These are phyloP conservation scores for Sitobion miscanthi DNA, from an alignment of 1,140 invertebrate genomes.

Conservation along the genomic window DNA sequence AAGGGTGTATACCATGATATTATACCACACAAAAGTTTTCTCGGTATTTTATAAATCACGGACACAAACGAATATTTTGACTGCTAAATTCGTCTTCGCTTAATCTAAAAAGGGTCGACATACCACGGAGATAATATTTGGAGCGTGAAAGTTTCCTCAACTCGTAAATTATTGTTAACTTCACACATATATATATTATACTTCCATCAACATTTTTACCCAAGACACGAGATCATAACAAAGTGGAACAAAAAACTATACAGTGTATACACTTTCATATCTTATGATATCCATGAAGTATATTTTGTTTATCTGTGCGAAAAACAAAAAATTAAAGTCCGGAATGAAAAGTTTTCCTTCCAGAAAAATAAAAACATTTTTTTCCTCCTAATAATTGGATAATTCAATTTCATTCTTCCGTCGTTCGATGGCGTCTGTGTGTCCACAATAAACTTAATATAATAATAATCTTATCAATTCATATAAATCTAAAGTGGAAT, in stretches of 20 bases:
- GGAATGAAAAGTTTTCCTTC: constrained; percentile 10
- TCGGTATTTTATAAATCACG: constrained; percentile 28
- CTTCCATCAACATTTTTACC: constrained; percentile 25
- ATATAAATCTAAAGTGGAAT: neutral
- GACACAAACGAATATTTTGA: constrained; percentile 29
- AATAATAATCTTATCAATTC: neutral
- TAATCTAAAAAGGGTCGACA: constrained; percentile 25
- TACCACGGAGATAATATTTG: neutral
- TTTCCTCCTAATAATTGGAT: neutral
- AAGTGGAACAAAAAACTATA: neutral
- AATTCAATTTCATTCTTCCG: neutral
- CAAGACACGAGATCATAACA: neutral
- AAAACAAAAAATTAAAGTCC: neutral
- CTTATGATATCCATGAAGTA: neutral
- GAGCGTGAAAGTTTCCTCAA: neutral
- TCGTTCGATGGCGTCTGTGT: neutral
- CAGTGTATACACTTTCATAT: constrained; percentile 7
- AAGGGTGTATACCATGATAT: neutral
- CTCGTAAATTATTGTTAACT: constrained; percentile 45
- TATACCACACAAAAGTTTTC: constrained; percentile 16
- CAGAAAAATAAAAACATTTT: neutral
- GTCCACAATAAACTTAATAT: neutral
- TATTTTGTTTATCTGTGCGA: constrained; percentile 17
- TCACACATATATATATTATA: constrained; percentile 16
- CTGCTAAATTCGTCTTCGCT: constrained; percentile 20